These are phyloP conservation scores for Sphenodon punctatus DNA, from an alignment of 2,797 vertebrate genomes.

Conservation along the genomic window DNA sequence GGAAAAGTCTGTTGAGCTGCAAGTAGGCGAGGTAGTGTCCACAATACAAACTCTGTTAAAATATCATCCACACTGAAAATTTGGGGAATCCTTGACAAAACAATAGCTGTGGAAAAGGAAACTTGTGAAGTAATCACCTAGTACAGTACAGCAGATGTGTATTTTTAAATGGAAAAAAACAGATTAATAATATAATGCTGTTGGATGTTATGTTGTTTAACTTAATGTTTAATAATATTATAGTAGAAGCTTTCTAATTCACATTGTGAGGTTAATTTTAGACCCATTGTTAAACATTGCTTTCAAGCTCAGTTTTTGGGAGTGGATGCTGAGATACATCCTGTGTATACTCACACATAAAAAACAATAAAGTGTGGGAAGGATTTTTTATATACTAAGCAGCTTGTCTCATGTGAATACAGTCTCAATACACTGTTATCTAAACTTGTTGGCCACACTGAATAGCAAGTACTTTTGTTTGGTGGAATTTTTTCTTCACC, in stretches of 20 bases:
- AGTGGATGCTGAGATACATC: too few species aligned
- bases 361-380: too few species aligned
- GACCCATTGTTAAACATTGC: too few species aligned
- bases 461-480: neutral
- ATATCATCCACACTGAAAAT: neutral
- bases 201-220: neutral
- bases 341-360: too few species aligned
- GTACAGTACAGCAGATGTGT: neutral
- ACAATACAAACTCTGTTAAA: neutral
- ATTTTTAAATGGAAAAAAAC: neutral
- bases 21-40: neutral
- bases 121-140: neutral
- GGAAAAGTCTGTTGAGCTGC: neutral
- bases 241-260: neutral
- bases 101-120: neutral
- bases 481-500: too few species aligned
- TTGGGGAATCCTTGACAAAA: neutral
- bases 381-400: too few species aligned
- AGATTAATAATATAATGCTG: neutral
- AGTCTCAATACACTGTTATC: too few species aligned
- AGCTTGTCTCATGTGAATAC: too few species aligned
- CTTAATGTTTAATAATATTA: neutral
- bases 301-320: too few species aligned
- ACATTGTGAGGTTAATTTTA: too few species aligned
- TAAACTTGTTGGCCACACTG: rapidly evolving